Base-by-base conservation (phyloP, 2,888 invertebrate species). In the Liodrosophila aerea region DNA sequence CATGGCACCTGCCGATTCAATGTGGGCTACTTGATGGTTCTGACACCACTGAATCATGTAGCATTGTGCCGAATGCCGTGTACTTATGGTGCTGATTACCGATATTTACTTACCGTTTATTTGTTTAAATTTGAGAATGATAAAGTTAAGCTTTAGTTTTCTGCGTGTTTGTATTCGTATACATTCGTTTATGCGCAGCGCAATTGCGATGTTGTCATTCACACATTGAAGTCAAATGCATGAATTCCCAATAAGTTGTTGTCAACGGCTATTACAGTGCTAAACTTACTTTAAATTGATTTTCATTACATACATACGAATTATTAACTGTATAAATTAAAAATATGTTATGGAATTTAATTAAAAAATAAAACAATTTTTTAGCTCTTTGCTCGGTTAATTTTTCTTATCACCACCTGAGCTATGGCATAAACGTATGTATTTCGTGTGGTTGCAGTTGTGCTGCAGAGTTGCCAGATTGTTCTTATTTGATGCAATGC, bases 61-160 rank as follows among this genome's bases (percentile, higher is more conserved):
- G 41, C 53, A 62, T 58, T 51, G 44, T 50, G 60, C 16, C 51
- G 33, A n/a, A n/a, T 16, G 33, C 52, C 56, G 50, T 64, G 58
- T 57, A 5, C 22, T n/a, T 22, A 22, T 22, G 75, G 67, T 65
- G 76, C 64, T 76, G 78, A 85, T 82, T 78, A 74, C 59, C 51
- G 47, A 65, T 85, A 82, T 82, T 82, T 71, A 83, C 85, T 85
- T 63, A 86, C 86, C 83, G 75, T 87, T 87, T 82, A 82, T 86
- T 87, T 85, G 78, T 84, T 78, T 75, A 81, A 69, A 78, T 66
- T 54, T 66, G 80, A 86, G 75, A 81, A 81, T 68, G 73, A 77
- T 76, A 86, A 76, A 76, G 78, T 68, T 70, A 78, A 86, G 66
- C 68, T 69, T 80, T 59, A 75, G 78, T 68, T 73, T 58, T 67